Evolutionary conservation across 2,797 vertebrate species (phyloP).

Genomic region (Margarornis squamiger): DNA sequence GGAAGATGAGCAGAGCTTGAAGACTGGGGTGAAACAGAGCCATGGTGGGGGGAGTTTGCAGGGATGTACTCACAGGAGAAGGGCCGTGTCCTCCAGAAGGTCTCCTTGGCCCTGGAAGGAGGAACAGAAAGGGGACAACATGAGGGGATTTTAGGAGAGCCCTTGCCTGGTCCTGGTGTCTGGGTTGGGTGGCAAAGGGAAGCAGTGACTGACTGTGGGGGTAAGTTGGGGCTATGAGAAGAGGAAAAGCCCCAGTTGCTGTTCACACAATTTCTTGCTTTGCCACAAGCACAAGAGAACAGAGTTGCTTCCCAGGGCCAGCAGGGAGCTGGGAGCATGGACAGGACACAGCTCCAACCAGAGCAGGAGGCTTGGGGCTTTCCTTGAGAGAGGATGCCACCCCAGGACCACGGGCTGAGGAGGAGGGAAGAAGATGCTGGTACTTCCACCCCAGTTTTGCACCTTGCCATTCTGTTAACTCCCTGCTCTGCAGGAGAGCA

Average conservation of each 20-base stretch:
- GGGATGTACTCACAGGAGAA: constrained; percentile 52
- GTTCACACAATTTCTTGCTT: not conserved
- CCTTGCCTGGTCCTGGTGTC: not conserved
- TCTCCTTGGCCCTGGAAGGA: not conserved
- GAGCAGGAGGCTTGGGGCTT: accelerated
- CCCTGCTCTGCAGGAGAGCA: not conserved
- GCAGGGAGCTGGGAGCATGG: not conserved
- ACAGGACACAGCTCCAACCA: accelerated
- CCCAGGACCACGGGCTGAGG: accelerated
- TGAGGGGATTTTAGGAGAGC: not conserved
- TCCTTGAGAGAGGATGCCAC: accelerated
- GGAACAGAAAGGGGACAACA: not conserved
- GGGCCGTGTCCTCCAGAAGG: constrained; percentile 9
- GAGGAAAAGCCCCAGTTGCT: not conserved
- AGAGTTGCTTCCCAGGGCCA: not conserved
- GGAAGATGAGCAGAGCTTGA: not conserved
- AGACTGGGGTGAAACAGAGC: not conserved
- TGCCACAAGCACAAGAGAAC: not conserved
- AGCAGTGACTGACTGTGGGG: not conserved
- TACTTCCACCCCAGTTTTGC: not conserved
- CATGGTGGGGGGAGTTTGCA: not conserved
- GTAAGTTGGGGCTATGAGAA: not conserved
- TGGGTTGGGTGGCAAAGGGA: not conserved
- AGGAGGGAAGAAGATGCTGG: not conserved
- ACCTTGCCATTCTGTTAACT: not conserved